phyloP scores from a whole-genome alignment of 2,888 invertebrate genomes.

The Leptothorax acervorum region DNA sequence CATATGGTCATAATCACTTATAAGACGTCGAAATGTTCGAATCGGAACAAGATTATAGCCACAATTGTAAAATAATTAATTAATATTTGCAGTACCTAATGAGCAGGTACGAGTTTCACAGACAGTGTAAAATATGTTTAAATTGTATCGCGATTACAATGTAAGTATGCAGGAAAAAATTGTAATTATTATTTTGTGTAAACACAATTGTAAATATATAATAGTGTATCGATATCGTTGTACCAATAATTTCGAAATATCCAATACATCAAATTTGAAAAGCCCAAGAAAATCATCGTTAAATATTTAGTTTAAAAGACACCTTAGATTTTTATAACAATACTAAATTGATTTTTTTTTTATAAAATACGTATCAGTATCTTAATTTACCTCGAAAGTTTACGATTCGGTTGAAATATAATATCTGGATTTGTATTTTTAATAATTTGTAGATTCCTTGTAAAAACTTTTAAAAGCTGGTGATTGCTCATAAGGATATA shows the following conservation, averaged over 20 bases:
- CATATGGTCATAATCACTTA: not conserved
- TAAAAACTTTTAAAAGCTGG: too few species aligned
- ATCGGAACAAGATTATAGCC: not conserved
- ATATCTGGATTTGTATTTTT: too few species aligned
- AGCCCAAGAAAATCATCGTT: too few species aligned
- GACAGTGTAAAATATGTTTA: constrained; percentile 62
- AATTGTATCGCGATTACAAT: constrained; percentile 67
- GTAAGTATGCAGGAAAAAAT: constrained; percentile 68
- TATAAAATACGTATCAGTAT: too few species aligned
- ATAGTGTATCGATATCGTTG: constrained; percentile 11
- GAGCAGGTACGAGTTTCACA: constrained; percentile 1
- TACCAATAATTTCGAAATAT: not conserved
- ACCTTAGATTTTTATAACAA: too few species aligned
- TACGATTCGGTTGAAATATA: too few species aligned
- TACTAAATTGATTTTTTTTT: too few species aligned
- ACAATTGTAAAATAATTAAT: not conserved
- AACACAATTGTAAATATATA: constrained; percentile 74
- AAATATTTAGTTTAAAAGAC: too few species aligned
- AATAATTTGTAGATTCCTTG: too few species aligned
- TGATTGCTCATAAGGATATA: too few species aligned
- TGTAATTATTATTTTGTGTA: constrained; percentile 75
- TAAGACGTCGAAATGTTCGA: not conserved
- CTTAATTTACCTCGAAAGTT: too few species aligned
- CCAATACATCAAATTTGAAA: not conserved
- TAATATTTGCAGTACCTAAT: not conserved